Evolutionary conservation across 2,797 vertebrate species (phyloP), one percentile per base, ranked within the genome.

Genomic region (Poeciliopsis turneri): DNA sequence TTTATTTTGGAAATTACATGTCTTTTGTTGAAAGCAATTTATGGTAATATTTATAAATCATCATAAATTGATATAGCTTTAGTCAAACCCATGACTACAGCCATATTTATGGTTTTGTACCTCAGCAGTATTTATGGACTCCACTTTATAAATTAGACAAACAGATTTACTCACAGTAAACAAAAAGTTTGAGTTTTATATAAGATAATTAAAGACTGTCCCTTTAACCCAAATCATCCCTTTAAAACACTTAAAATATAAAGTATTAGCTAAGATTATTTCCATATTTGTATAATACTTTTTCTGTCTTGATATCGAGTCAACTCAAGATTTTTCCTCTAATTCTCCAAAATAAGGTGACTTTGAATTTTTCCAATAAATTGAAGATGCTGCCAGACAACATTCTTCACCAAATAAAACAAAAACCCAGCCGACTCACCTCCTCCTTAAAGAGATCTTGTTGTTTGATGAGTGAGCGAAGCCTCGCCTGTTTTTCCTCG

Each of bases 381-480:
- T 4, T 12, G 11, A 57, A 57, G 66, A 69, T 69, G 23, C 36
- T n/a, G 11, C 41, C 12, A n/a, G 1, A 23, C 45, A 16, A n/a
- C 11, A 13, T 7, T 28, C 28, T 46, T 45, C 45, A 28, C 12
- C 15, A 45, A 9, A 16, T n/a, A 2, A 45, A 70, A 28, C 41
- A 45, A 28, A 70, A 45, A 28, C 10, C 10, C 1, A 18, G 68
- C 3, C 9, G 71, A 47, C 90, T 92, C 79, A 99, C 98, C 96
- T 99, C 98, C 80, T 99, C 98, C 92, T 99, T 99, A 92, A 99
- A 99, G 84, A 99, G 97, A 88, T 99, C 98, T 91, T 99, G 98
- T 33, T 97, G 97, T 88, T 99, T 99, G 93, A 98, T 99, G 87
- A 99, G 97, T 0, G 98, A 99, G 25, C 98, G 97, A 68, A 99